phyloP scores from a whole-genome alignment of 1,140 invertebrate species.

The Drosophila kohkoa region DNA sequence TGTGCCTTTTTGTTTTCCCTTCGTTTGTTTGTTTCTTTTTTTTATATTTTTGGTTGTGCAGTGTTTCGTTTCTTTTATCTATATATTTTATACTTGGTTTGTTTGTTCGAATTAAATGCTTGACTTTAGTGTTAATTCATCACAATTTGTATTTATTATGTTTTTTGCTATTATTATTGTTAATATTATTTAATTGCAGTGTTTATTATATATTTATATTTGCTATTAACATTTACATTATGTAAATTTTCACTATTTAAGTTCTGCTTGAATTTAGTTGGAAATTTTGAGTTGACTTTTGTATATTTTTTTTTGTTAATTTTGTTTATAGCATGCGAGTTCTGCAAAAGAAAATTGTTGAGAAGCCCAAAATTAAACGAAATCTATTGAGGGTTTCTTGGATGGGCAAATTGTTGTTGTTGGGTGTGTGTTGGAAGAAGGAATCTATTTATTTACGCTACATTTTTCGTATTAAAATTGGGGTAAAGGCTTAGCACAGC shows the following conservation, averaged over 20 bases:
- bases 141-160: slow-evolving; percentile 68
- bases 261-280: slow-evolving; percentile 60
- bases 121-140: slow-evolving; percentile 60
- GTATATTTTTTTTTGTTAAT: slow-evolving; percentile 56
- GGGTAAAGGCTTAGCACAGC: slow-evolving; percentile 9
- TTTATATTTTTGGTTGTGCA: slow-evolving; percentile 21
- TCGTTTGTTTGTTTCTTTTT: slow-evolving; percentile 26
- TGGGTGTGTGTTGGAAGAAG: slow-evolving; percentile 9
- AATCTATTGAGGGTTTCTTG: slow-evolving; percentile 60
- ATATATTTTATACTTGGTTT: slow-evolving; percentile 2
- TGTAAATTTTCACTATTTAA: slow-evolving; percentile 65
- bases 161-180: slow-evolving; percentile 23
- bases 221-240: slow-evolving; percentile 18
- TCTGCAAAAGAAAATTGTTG: slow-evolving; percentile 82
- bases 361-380: slow-evolving; percentile 80
- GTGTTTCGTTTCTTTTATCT: slow-evolving; percentile 31
- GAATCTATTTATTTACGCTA: slow-evolving; percentile 27
- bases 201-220: slow-evolving; percentile 34
- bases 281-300: slow-evolving; percentile 73
- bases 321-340: slow-evolving; percentile 78
- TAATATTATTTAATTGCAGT: slow-evolving; percentile 42
- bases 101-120: slow-evolving; percentile 42
- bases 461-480: background rate
- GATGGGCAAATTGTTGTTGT: background rate
- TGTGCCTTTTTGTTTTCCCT: slow-evolving; percentile 32